Percentiles rank a stretch among this genome's conserved stretches.
phyloP scores from a whole-genome alignment of 2,113 vertebrate genomes.

The Engraulis encrasicolus region DNA sequence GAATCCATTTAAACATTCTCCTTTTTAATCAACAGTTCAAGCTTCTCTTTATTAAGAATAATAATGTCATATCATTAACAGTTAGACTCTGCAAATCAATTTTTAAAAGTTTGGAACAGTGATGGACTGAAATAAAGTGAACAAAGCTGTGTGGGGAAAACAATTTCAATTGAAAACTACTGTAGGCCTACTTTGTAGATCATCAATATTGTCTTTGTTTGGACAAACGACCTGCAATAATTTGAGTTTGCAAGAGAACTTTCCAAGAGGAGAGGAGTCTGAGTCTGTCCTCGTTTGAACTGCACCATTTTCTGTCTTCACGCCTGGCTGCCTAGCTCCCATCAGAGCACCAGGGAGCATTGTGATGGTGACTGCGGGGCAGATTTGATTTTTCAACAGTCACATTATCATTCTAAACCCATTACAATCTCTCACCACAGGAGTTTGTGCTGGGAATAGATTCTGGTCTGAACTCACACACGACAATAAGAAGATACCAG shows the following conservation, averaged over 20 bases:
- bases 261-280: not conserved
- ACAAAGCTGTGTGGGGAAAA: no score
- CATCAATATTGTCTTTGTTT: no score
- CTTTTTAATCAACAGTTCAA: no score
- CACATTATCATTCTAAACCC: constrained; percentile 23
- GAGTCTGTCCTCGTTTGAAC: constrained; percentile 16
- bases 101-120: not conserved
- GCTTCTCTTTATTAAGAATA: no score
- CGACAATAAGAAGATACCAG: not conserved
- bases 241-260: not conserved
- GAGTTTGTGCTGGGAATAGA: not conserved
- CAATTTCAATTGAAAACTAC: no score
- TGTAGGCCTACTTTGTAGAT: no score
- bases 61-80: no score
- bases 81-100: no score
- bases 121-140: not conserved
- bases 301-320: not conserved
- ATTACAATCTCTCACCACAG: not conserved
- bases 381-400: constrained; percentile 1
- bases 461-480: not conserved
- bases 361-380: constrained; percentile 11
- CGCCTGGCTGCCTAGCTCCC: not conserved
- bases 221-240: no score
- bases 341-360: not conserved
- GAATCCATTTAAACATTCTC: no score